Conservation (phyloP, 1,140 invertebrate species). For the Bombus haemorrhoidalis region DNA sequence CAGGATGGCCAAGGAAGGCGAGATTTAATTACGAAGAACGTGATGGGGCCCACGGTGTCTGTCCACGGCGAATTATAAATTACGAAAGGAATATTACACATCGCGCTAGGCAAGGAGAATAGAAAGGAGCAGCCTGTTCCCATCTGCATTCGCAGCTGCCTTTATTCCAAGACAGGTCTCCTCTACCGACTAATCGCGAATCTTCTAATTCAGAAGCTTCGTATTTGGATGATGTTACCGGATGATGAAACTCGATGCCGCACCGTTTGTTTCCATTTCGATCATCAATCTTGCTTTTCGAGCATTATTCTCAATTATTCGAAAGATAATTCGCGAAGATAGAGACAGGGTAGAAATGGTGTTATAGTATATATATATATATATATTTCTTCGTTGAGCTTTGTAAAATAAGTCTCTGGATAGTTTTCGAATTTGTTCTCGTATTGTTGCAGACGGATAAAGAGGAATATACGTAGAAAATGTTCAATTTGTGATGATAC, state of each 20-base stretch:
- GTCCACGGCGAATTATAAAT: slow-evolving; percentile 50
- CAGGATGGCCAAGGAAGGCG: slow-evolving; percentile 24
- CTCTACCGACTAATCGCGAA: slow-evolving; percentile 41
- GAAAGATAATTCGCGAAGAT: neutral
- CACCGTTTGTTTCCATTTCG: neutral
- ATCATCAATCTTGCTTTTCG: neutral
- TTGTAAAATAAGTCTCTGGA: no score
- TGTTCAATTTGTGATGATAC: no score
- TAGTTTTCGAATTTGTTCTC: no score
- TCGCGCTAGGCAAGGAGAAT: slow-evolving; percentile 26
- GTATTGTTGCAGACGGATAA: no score
- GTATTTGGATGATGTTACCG: slow-evolving; percentile 11
- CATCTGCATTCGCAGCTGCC: slow-evolving; percentile 35
- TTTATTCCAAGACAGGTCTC: neutral
- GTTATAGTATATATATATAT: no score
- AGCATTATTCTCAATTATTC: neutral
- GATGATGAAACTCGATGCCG: slow-evolving; percentile 19
- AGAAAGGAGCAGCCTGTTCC: slow-evolving; percentile 3
- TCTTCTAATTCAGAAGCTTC: slow-evolving; percentile 54
- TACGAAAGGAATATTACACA: slow-evolving; percentile 36
- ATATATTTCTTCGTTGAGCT: no score
- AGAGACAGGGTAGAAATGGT: no score
- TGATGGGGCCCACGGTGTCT: slow-evolving; percentile 31
- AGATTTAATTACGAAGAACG: slow-evolving; percentile 51
- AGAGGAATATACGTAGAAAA: no score